Conservation (phyloP, 2,113 vertebrate genomes). For the Enhydra lutris region DNA sequence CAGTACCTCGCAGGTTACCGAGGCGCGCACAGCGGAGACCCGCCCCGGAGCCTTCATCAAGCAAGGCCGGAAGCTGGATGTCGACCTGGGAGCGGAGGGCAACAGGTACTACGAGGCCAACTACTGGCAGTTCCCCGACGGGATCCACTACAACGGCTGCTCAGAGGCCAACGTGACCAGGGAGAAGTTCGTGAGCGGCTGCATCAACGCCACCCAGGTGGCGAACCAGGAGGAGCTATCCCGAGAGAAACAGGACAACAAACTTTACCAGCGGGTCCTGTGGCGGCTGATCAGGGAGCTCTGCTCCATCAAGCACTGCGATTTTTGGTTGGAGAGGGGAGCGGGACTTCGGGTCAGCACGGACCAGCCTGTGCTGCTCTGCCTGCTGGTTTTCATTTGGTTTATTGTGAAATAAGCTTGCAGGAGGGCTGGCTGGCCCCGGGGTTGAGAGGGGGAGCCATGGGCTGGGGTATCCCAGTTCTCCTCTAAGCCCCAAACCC, state of each 20-base stretch:
- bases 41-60: constrained; percentile 60
- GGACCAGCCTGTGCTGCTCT: not conserved
- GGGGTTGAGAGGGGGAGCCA: not conserved
- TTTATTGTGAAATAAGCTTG: constrained; percentile 29
- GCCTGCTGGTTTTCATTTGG: constrained; percentile 43
- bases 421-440: not conserved
- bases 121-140: constrained; percentile 75
- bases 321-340: constrained; percentile 37
- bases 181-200: constrained; percentile 58
- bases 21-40: not conserved
- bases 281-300: constrained; percentile 67
- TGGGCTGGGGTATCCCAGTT: not conserved
- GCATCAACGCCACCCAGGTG: constrained; percentile 64
- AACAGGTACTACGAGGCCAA: constrained; percentile 70
- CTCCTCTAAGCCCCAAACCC: not conserved
- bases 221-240: constrained; percentile 66
- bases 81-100: constrained; percentile 67
- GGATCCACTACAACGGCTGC: constrained; percentile 64
- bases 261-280: constrained; percentile 55
- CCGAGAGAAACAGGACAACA: constrained; percentile 13
- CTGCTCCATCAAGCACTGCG: constrained; percentile 60
- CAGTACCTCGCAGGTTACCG: not conserved
- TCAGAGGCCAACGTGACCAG: constrained; percentile 26
- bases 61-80: constrained; percentile 61
- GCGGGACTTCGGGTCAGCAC: not conserved